phyloP scores from a whole-genome alignment of 2,888 invertebrate species.

The Homarus gammarus region DNA sequence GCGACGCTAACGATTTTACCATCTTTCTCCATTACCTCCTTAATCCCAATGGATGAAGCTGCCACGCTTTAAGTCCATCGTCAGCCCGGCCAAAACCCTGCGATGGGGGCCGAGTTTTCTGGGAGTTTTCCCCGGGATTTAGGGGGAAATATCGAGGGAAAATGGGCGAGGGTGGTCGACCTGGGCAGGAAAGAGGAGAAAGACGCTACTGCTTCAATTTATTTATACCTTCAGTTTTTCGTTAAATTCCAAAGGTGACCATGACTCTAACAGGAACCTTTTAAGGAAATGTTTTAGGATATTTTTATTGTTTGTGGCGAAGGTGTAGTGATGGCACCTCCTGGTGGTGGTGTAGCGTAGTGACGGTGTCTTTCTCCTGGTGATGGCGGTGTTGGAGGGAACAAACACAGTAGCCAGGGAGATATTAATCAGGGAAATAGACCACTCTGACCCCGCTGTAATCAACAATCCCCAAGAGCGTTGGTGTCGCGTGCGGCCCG shows the following conservation, averaged over 20 bases:
- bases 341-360: too few species aligned
- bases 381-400: too few species aligned
- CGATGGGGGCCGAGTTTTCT: background rate
- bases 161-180: background rate
- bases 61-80: conserved; percentile 32
- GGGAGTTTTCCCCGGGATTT: conserved; percentile 13
- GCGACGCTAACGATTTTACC: conserved; percentile 41
- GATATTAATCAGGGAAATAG: background rate
- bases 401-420: background rate
- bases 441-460: background rate
- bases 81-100: background rate
- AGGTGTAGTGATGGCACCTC: too few species aligned
- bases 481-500: background rate
- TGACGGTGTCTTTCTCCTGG: too few species aligned
- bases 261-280: too few species aligned
- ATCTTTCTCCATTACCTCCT: conserved; percentile 58
- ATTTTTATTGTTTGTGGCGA: too few species aligned
- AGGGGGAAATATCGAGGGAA: conserved; percentile 9
- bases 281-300: too few species aligned
- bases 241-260: too few species aligned
- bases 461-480: background rate
- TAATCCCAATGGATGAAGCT: conserved; percentile 58
- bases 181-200: too few species aligned
- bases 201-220: too few species aligned
- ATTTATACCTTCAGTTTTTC: too few species aligned